Percentiles rank a stretch among this genome's conserved stretches.
Evolutionary conservation across 1,140 invertebrate genomes (phyloP).

Genomic region (Reticulitermes speratus): DNA sequence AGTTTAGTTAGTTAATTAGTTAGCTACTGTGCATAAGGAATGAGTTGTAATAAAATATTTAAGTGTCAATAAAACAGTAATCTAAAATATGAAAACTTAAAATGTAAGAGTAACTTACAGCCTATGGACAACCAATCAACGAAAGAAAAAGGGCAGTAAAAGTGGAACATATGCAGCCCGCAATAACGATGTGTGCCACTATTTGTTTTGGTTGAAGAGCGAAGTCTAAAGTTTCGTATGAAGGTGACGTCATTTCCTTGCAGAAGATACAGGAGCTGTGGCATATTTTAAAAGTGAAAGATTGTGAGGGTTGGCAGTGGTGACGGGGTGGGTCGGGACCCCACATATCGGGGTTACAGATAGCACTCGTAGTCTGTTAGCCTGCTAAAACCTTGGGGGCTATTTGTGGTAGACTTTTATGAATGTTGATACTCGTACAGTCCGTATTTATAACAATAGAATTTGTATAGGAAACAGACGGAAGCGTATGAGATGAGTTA

Average conservation of each 20-base stretch:
- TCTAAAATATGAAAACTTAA: too few species aligned
- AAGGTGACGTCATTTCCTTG: background rate
- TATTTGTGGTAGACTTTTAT: background rate
- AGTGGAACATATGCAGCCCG: too few species aligned
- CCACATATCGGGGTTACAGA: background rate
- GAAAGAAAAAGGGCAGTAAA: too few species aligned
- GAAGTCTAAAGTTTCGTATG: background rate
- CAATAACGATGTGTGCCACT: too few species aligned
- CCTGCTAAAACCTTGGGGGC: background rate
- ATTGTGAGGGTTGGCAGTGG: background rate
- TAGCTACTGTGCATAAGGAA: too few species aligned
- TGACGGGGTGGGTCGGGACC: background rate
- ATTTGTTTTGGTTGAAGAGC: too few species aligned
- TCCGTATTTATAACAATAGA: background rate
- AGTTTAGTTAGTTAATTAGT: too few species aligned
- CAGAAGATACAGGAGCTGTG: background rate
- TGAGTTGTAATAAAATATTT: too few species aligned
- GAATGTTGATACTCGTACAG: background rate
- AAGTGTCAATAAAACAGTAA: too few species aligned
- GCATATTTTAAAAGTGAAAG: slow-evolving; percentile 5
- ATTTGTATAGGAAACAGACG: background rate
- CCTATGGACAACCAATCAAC: too few species aligned
- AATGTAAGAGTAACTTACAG: too few species aligned
- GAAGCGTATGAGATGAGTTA: too few species aligned
- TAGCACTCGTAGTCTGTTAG: background rate